phyloP scores from a whole-genome alignment of 37 sponge, comb jelly and placozoan species.

The Ephydatia muelleri region DNA sequence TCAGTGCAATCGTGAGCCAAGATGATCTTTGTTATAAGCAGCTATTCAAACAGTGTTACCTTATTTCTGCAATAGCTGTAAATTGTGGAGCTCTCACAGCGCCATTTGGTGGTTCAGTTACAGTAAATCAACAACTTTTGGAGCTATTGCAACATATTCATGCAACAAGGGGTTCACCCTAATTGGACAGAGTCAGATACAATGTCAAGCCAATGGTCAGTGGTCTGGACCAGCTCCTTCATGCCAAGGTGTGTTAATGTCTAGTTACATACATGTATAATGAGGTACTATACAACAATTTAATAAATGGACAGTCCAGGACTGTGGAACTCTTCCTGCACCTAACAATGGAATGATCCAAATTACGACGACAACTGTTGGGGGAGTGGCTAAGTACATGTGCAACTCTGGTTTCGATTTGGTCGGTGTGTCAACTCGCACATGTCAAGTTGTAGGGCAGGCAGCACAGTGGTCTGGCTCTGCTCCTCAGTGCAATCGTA shows the following conservation, averaged over 20 bases:
- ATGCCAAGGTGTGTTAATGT: constrained; percentile 46
- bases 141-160: constrained; percentile 44
- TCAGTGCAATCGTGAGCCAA: constrained; percentile 37
- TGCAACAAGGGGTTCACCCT: constrained; percentile 56
- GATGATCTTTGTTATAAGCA: too few species aligned
- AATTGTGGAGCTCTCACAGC: background rate
- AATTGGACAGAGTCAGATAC: constrained; percentile 27
- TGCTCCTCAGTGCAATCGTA: constrained; percentile 57
- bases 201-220: constrained; percentile 39
- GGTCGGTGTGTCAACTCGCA: constrained; percentile 32
- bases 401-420: constrained; percentile 54
- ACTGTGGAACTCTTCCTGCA: background rate
- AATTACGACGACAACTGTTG: constrained; percentile 30
- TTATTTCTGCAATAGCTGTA: background rate
- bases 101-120: background rate
- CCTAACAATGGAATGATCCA: constrained; percentile 47
- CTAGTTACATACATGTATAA: background rate
- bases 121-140: constrained; percentile 29
- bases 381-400: constrained; percentile 44
- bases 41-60: background rate
- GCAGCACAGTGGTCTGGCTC: constrained; percentile 41
- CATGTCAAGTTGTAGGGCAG: constrained; percentile 29
- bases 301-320: background rate
- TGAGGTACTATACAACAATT: background rate
- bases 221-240: constrained; percentile 58